Base-by-base conservation (phyloP, 2,888 invertebrate species). In the Lycophotia porphyrea region DNA sequence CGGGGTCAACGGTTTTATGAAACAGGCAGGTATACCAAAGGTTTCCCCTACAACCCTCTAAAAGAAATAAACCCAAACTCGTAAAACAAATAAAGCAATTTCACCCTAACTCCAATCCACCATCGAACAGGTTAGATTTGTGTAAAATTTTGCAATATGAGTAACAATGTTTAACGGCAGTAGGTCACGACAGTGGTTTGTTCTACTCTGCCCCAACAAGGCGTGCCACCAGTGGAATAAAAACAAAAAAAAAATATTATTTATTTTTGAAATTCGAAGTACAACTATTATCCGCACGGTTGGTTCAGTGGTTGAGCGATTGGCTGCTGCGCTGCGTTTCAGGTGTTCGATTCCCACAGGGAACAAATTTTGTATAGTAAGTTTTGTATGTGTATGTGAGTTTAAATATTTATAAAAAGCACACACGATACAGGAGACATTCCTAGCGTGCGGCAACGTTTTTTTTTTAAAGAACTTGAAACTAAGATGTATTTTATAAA, bases 111-210 rank as follows among this genome's bases (percentile, higher is more conserved):
- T 61, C n/a, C 63, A 73, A 79, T 72, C 70, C 78, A 69, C 75
- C 81, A 87, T 84, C 83, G 77, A 81, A 82, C 84, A 81, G 77
- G 73, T 71, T 61, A 69, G 78, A 78, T 88, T 88, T 82, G 70
- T 74, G 74, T 74, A 80, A 84, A 84, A 84, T 82, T 84, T 82
- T 80, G 86, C 81, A 85, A 88, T 87, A 88, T 83, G 85, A 84
- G 86, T 85, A 87, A 85, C 80, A 79, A 61, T 83, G 74, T 84
- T 86, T 92, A 89, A 92, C 87, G 85, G 89, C 81, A 71, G 76
- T 68, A 80, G 87, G 90, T 91, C 92, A 93, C 92, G 92, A 80
- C n/a, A 63, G 7, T 13, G 18, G 9, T 63, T 39, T 27, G 27
- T 63, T 63, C 63, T 39, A 39, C 63, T 63, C 18, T 27, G 63